Evolutionary conservation across 2,113 vertebrate genomes (phyloP), one percentile per base, ranked within the genome.

Genomic region (Mobula birostris): DNA sequence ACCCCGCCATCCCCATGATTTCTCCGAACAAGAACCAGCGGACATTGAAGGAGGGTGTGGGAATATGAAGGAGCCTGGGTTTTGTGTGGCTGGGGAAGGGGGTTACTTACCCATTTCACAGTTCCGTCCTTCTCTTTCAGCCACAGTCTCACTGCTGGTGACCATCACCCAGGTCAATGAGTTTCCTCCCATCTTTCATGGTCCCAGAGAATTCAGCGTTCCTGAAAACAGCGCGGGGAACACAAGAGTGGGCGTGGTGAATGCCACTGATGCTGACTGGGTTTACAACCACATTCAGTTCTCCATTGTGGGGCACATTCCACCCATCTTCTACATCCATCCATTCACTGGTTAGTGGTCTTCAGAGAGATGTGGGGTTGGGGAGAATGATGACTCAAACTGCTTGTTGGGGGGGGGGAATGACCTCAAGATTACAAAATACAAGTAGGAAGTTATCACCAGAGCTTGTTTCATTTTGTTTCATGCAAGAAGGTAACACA

Each of bases 141-240:
- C 97, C 82, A 95, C n/a, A 0, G 96, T 97, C 94, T 96, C 97
- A 0, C 95, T 97, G 77, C 95, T 97, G 0, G 95, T 98, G 96
- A 96, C 76, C 0, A 96, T 97, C 95, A 97, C 96, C 0, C 96
- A 96, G 0, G 94, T 97, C 95, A 97, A 97, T 0, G 96, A 97
- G 92, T 97, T 96, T 94, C 1, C 85, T 5, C 97, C 97, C 0
- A 2, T 0, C 0, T 97, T 97, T 94, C 95, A 95, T 11, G 93
- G 0, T 0, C 0, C 92, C 32, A 77, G 94, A 2, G n/a, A 82
- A 0, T 97, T 97, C 95, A 94, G 82, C 0, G 94, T 97, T 88
- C 95, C 4, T 0, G 97, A 97, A 94, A 96, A 97, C 0, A 95
- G 95, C 0, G 21, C 58, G 48, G 96, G 95, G 0, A 94, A 95